Percentiles rank a stretch among this genome's conserved stretches.
phyloP scores from a whole-genome alignment of 2,797 vertebrate species.

The Darevskia nairensis region DNA sequence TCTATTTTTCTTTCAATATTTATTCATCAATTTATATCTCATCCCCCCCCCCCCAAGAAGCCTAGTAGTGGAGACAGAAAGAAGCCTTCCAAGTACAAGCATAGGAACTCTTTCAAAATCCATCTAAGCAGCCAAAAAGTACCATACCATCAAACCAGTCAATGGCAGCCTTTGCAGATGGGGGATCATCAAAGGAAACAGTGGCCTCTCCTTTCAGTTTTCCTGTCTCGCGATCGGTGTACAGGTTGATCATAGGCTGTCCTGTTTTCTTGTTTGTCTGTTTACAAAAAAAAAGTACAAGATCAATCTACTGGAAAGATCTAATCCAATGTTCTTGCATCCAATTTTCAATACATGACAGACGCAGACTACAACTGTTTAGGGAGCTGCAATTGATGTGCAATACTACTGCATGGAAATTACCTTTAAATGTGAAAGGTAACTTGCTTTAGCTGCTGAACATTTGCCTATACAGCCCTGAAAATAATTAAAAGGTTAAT shows the following conservation, averaged over 20 bases:
- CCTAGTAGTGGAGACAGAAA: neutral
- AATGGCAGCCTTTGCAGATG: constrained; percentile 91
- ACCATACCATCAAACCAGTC: constrained; percentile 91
- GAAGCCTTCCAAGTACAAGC: neutral
- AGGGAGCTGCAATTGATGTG: neutral
- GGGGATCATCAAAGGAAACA: constrained; percentile 92
- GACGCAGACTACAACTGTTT: neutral
- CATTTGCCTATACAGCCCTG: too few species aligned
- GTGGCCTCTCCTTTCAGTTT: constrained; percentile 93
- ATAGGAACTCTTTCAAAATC: neutral
- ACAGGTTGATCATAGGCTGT: constrained; percentile 93
- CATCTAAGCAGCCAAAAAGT: neutral
- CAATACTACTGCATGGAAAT: neutral
- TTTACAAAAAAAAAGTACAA: neutral
- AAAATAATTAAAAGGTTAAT: neutral
- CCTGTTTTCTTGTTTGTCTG: constrained; percentile 93
- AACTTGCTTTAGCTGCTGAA: neutral
- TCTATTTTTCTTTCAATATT: neutral
- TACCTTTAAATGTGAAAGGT: neutral
- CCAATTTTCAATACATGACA: neutral
- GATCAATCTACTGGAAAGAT: neutral
- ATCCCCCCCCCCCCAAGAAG: neutral
- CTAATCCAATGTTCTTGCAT: neutral
- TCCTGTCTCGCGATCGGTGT: constrained; percentile 90
- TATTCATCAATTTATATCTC: neutral